These are phyloP conservation scores for Geotrypetes seraphini DNA, from an alignment of 2,797 vertebrate genomes.

Conservation along the genomic window DNA sequence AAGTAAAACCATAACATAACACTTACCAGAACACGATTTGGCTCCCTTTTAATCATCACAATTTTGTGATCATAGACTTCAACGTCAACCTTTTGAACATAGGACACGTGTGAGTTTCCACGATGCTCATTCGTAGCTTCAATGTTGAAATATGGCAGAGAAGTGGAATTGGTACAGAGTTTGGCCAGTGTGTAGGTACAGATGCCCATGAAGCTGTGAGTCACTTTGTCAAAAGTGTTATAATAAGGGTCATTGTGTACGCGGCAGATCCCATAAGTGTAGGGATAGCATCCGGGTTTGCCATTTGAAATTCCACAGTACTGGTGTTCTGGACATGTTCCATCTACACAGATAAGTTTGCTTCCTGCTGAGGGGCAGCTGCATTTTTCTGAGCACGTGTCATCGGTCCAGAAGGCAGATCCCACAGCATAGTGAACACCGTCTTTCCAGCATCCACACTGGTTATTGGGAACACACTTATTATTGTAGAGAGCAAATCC, in stretches of 20 bases:
- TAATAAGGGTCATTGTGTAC: conserved; percentile 58
- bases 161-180: conserved; percentile 42
- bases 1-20: too few species aligned
- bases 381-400: conserved; percentile 50
- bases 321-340: conserved; percentile 38
- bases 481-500: conserved; percentile 30
- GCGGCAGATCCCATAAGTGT: conserved; percentile 50
- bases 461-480: conserved; percentile 20
- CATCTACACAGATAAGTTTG: conserved; percentile 37
- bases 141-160: conserved; percentile 54
- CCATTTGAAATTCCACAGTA: conserved; percentile 38
- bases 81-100: conserved; percentile 51
- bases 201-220: conserved; percentile 52
- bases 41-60: conserved; percentile 46
- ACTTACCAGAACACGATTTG: conserved; percentile 58
- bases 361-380: conserved; percentile 40
- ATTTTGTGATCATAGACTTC: conserved; percentile 38
- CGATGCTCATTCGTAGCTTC: conserved; percentile 56
- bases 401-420: conserved; percentile 56
- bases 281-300: conserved; percentile 8
- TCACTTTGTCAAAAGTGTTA: conserved; percentile 64
- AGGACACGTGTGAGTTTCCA: conserved; percentile 33
- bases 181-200: conserved; percentile 66
- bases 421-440: conserved; percentile 57
- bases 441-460: conserved; percentile 41